A percentile compares a stretch with the other conserved stretches of the same genome.
Conservation (phyloP, 2,888 invertebrate genomes). For the Bhutanitis thaidina region DNA sequence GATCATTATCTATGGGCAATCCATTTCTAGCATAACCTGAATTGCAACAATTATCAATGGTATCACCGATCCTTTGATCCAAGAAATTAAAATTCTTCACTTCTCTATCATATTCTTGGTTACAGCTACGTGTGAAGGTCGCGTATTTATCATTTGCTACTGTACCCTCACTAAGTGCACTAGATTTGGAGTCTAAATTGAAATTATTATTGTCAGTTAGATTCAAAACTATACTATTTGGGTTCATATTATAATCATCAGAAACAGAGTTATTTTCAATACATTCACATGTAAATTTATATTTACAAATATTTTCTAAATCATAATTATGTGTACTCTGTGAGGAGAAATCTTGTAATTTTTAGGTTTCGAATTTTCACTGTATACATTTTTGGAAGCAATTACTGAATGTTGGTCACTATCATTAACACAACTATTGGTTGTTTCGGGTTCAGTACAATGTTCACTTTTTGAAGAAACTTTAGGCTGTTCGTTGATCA, state of each 20-base stretch:
- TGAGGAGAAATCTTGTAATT: no score
- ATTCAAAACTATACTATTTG: neutral
- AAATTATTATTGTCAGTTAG: neutral
- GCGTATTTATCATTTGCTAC: neutral
- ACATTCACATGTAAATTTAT: neutral
- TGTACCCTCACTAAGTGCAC: no score
- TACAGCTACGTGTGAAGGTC: neutral
- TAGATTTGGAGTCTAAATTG: neutral
- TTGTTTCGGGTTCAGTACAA: no score
- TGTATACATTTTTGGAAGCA: no score
- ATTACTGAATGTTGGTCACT: no score
- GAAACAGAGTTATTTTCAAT: neutral
- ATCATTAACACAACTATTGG: no score
- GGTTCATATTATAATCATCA: neutral
- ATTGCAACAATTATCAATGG: neutral
- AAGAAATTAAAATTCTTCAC: neutral
- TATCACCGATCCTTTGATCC: neutral
- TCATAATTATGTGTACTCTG: no score
- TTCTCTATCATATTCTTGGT: neutral
- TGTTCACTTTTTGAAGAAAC: no score
- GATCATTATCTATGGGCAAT: neutral
- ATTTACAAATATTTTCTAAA: no score
- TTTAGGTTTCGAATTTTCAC: no score
- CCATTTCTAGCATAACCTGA: constrained; percentile 4
- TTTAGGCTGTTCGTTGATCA: no score